Evolutionary conservation across 2,797 vertebrate species (phyloP).

Genomic region (Remorina albescens): DNA sequence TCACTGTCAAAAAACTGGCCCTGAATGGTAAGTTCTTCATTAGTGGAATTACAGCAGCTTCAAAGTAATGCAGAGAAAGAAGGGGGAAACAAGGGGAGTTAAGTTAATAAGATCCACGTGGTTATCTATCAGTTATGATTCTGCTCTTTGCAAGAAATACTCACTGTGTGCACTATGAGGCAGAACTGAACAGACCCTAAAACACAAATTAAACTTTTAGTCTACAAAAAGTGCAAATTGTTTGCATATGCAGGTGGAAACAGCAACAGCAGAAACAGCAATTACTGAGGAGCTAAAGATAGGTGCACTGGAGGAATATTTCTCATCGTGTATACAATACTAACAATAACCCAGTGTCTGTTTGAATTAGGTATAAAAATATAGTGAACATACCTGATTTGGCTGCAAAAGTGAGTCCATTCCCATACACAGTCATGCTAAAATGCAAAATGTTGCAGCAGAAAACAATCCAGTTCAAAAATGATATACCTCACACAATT

Average conservation of each 20-base stretch:
- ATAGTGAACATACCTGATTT: no score
- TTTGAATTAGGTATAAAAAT: neutral
- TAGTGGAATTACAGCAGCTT: conserved; percentile 78
- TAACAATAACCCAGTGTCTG: neutral
- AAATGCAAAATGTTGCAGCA: no score
- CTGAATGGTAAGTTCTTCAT: conserved; percentile 73
- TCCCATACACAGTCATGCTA: no score
- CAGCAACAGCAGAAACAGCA: conserved; percentile 21
- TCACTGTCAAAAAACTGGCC: conserved; percentile 72
- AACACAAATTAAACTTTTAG: neutral
- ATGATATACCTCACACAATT: no score
- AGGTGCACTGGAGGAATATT: conserved; percentile 5
- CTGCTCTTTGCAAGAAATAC: conserved; percentile 33
- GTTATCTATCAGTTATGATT: conserved; percentile 56
- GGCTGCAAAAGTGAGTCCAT: no score
- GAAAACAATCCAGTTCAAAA: no score
- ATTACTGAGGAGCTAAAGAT: conserved; percentile 29
- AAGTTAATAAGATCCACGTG: conserved; percentile 59
- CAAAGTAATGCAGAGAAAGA: conserved; percentile 47
- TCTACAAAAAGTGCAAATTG: neutral
- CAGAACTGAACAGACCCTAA: neutral
- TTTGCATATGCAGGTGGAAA: conserved; percentile 8
- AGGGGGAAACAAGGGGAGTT: conserved; percentile 43
- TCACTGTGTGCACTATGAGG: conserved; percentile 13
- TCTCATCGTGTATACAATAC: neutral